Percentiles rank a stretch among this genome's conserved stretches.
phyloP scores from a whole-genome alignment of 2,797 vertebrate species.

The Lepidocolaptes lacrymiger region DNA sequence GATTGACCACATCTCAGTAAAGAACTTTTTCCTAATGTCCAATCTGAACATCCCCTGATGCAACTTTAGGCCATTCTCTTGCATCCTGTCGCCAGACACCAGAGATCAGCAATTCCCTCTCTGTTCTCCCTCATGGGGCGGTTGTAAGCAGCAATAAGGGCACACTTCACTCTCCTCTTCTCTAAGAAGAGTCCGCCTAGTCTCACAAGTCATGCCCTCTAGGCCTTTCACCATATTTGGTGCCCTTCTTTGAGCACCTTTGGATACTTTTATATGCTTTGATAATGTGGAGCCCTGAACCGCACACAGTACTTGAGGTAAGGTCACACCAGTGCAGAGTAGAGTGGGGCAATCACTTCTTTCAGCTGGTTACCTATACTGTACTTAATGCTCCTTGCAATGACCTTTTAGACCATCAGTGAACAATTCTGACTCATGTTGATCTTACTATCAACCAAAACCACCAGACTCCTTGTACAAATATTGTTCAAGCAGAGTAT shows the following conservation, averaged over 20 bases:
- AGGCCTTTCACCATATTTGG: neutral
- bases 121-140: fast-evolving
- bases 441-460: neutral
- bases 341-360: neutral
- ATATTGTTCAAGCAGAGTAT: neutral
- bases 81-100: neutral
- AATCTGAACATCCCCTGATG: neutral
- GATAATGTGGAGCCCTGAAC: neutral
- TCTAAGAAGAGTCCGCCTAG: neutral
- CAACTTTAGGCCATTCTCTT: neutral
- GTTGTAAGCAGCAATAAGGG: neutral
- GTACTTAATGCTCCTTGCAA: neutral
- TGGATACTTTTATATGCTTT: neutral
- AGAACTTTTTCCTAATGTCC: neutral
- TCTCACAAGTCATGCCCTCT: neutral
- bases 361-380: neutral
- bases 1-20: neutral
- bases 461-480: neutral
- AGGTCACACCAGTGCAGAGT: neutral
- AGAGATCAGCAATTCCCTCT: neutral
- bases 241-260: neutral
- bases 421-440: neutral
- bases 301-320: neutral
- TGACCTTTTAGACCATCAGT: neutral
- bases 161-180: neutral